Percentiles rank a stretch among this genome's conserved stretches.
Conservation (phyloP, 2,888 invertebrate genomes). For the Candidula unifasciata region DNA sequence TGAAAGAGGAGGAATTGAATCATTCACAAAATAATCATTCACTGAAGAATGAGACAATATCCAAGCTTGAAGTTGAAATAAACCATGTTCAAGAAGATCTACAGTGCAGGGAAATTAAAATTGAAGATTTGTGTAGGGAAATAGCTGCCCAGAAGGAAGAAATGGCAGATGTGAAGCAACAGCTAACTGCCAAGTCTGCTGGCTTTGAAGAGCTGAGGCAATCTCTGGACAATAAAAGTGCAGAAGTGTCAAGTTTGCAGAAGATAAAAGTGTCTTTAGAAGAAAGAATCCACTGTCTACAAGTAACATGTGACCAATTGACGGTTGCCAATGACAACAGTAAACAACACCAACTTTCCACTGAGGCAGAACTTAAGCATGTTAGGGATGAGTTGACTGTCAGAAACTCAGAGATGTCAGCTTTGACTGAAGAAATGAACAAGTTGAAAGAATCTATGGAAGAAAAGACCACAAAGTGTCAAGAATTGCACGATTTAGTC, state of each 20-base stretch:
- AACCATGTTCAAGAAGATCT: neutral
- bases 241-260: conserved; percentile 11
- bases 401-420: neutral
- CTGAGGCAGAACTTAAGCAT: conserved; percentile 8
- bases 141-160: neutral
- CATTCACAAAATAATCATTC: conserved; percentile 19
- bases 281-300: neutral
- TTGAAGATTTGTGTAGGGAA: neutral
- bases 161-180: neutral
- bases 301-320: neutral
- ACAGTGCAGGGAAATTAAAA: neutral
- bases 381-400: neutral
- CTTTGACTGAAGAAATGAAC: neutral
- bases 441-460: conserved; percentile 18
- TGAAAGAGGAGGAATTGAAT: conserved; percentile 25
- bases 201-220: neutral
- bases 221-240: neutral
- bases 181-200: neutral
- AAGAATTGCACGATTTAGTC: conserved; percentile 1
- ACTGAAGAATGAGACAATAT: neutral
- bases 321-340: neutral
- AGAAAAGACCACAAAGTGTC: conserved; percentile 8
- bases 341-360: neutral
- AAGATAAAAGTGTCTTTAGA: neutral
- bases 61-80: neutral